Conservation (phyloP, 2,797 vertebrate species). For the Poeciliopsis presidionis region DNA sequence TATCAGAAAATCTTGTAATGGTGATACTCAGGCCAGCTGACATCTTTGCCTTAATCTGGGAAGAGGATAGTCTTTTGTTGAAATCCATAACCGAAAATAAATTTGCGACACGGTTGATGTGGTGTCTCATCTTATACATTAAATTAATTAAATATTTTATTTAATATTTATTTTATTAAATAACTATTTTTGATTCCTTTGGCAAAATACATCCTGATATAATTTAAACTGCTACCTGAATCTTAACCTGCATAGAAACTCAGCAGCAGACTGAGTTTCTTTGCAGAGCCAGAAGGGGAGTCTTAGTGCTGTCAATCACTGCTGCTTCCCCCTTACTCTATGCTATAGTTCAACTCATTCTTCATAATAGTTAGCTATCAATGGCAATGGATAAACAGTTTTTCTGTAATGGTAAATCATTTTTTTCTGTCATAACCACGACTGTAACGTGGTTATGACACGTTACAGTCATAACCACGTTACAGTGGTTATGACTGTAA, state of each 20-base stretch:
- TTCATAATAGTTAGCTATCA: too few species aligned
- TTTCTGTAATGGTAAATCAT: too few species aligned
- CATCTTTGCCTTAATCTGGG: neutral
- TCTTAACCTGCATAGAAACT: neutral
- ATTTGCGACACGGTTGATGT: neutral
- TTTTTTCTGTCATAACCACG: too few species aligned
- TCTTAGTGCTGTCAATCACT: too few species aligned
- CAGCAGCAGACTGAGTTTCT: neutral
- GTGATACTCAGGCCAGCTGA: neutral
- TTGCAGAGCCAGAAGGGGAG: too few species aligned
- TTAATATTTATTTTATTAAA: too few species aligned
- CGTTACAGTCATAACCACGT: too few species aligned
- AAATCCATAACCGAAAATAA: neutral
- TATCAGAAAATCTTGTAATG: neutral
- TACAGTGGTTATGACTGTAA: too few species aligned
- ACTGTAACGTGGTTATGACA: too few species aligned
- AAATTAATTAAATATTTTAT: neutral
- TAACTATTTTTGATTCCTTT: neutral
- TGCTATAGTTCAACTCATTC: too few species aligned
- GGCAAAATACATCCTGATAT: neutral
- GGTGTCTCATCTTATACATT: neutral
- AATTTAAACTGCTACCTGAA: neutral
- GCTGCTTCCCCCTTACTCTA: too few species aligned
- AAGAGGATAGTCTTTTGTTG: neutral
- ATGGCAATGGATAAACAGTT: too few species aligned